Conservation (phyloP, 2,888 invertebrate species). For the Amblyjoppa fuscipennis region DNA sequence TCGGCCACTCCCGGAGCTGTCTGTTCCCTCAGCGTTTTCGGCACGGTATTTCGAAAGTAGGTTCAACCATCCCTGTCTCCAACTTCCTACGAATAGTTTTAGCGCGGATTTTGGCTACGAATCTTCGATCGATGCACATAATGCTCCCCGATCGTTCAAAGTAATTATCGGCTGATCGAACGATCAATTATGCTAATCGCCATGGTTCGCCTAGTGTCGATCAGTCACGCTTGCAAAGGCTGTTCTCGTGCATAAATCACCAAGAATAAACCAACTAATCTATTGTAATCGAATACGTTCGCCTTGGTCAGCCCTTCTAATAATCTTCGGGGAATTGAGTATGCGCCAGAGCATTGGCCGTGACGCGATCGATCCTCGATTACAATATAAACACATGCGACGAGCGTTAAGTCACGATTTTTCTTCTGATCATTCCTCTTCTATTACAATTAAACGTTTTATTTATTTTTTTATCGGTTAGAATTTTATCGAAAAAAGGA, state of each 20-base stretch:
- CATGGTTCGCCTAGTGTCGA: slow-evolving; percentile 30
- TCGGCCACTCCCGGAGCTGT: slow-evolving; percentile 70
- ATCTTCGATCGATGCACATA: neutral
- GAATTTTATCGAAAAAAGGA: slow-evolving; percentile 14
- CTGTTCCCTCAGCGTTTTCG: slow-evolving; percentile 44
- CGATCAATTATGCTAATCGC: slow-evolving; percentile 43
- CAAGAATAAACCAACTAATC: slow-evolving; percentile 52
- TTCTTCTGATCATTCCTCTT: neutral
- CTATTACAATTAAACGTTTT: slow-evolving; percentile 14
- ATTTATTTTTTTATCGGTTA: neutral
- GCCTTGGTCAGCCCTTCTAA: slow-evolving; percentile 61
- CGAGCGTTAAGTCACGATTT: slow-evolving; percentile 35
- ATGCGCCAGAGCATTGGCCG: slow-evolving; percentile 8
- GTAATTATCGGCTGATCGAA: slow-evolving; percentile 26
- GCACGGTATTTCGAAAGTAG: slow-evolving; percentile 67
- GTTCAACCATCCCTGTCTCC: slow-evolving; percentile 63
- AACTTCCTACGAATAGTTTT: neutral
- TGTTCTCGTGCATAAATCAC: slow-evolving; percentile 5
- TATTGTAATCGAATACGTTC: slow-evolving; percentile 59
- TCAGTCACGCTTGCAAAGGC: slow-evolving; percentile 44
- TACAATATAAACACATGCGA: slow-evolving; percentile 39
- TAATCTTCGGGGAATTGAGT: slow-evolving; percentile 60
- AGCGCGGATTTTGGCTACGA: slow-evolving; percentile 4
- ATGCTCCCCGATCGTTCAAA: neutral
- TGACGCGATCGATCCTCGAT: slow-evolving; percentile 52